Evolutionary conservation across 2,797 vertebrate species (phyloP).

Genomic region (Masticophis lateralis): DNA sequence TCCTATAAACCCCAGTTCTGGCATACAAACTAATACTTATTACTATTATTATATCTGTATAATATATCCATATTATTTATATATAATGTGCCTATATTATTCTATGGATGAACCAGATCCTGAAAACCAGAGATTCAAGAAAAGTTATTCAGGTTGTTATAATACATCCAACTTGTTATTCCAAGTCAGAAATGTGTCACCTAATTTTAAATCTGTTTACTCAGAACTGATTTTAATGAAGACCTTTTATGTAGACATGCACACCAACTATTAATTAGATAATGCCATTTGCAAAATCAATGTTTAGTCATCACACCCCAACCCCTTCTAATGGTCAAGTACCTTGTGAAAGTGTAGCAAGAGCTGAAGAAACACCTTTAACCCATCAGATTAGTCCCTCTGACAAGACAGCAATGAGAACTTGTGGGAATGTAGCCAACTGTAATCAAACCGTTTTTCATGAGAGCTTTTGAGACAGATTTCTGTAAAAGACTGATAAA

Average conservation of each 20-base stretch:
- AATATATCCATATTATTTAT: not conserved
- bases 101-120: not conserved
- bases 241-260: not conserved
- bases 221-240: not conserved
- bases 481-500: not conserved
- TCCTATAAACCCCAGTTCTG: not conserved
- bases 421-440: constrained; percentile 16
- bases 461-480: constrained; percentile 23
- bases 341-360: constrained; percentile 24
- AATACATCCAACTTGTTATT: not conserved
- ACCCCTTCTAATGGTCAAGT: not conserved
- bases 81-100: not conserved
- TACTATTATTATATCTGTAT: not conserved
- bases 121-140: not conserved
- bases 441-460: constrained; percentile 28
- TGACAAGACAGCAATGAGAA: constrained; percentile 27
- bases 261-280: not conserved
- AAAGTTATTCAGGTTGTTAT: not conserved
- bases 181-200: not conserved
- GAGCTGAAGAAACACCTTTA: constrained; percentile 18
- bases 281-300: not conserved
- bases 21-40: not conserved
- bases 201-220: not conserved
- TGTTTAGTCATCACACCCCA: not conserved
- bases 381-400: constrained; percentile 21